These are phyloP conservation scores for Aspidoscelis tigris DNA, from an alignment of 2,113 vertebrate genomes.

Conservation along the genomic window DNA sequence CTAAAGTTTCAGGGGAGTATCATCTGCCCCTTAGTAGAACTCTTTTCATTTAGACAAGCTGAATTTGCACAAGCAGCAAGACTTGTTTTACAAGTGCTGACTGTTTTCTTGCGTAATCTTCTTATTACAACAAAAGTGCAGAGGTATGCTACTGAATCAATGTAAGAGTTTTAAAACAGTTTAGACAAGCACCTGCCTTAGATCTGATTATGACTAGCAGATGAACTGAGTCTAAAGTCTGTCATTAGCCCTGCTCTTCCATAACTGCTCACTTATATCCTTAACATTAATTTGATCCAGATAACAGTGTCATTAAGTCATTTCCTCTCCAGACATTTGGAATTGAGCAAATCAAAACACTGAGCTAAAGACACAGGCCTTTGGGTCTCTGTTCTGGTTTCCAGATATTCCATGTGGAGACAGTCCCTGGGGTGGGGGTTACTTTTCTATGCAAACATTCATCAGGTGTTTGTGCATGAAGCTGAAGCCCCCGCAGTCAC, in stretches of 20 bases:
- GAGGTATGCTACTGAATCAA: background rate
- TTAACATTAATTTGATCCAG: slow-evolving; percentile 18
- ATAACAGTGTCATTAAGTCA: background rate
- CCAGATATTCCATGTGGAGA: background rate
- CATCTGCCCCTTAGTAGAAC: background rate
- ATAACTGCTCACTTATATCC: background rate
- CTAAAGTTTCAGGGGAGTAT: rapidly evolving
- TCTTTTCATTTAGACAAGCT: rapidly evolving
- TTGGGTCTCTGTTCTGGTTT: slow-evolving; percentile 6
- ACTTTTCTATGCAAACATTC: too few relatives aligned
- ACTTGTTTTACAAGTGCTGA: background rate
- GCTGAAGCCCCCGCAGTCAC: too few relatives aligned
- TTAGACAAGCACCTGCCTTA: background rate
- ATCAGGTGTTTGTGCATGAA: too few relatives aligned
- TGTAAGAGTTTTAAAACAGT: background rate
- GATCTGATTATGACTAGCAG: background rate
- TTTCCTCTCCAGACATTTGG: slow-evolving; percentile 16
- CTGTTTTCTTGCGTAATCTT: background rate
- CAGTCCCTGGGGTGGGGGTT: background rate
- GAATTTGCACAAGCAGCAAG: background rate
- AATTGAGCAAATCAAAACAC: slow-evolving; percentile 21
- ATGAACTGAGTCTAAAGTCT: slow-evolving; percentile 11
- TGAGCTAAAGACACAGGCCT: background rate
- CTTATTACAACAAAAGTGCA: background rate
- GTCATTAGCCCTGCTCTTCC: slow-evolving; percentile 9